Evolutionary conservation across 64 coral and sea anemone species (phyloP).

Genomic region (Dendrophyllia cribrosa): DNA sequence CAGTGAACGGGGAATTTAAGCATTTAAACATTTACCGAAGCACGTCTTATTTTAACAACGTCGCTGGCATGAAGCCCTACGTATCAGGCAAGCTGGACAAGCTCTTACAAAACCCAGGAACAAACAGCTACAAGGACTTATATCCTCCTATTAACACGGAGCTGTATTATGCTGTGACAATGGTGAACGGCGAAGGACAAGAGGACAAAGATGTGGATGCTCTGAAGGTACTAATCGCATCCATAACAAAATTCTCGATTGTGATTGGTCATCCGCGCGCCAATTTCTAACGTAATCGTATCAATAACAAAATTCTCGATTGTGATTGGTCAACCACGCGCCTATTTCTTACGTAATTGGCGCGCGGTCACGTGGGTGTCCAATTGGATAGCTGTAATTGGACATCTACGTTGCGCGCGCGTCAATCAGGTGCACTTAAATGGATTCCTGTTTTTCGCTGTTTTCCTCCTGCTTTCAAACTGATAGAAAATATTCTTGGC

Average conservation of each 20-base stretch:
- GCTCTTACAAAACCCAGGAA: conserved; percentile 43
- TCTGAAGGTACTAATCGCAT: conserved; percentile 25
- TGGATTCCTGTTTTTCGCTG: too few species aligned
- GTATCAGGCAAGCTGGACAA: conserved; percentile 58
- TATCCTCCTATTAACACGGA: conserved; percentile 49
- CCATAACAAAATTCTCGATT: not conserved
- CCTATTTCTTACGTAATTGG: too few species aligned
- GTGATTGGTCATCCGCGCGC: too few species aligned
- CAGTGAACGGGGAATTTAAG: conserved; percentile 71
- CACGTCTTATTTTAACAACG: conserved; percentile 51
- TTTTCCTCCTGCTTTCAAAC: too few species aligned
- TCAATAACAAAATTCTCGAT: too few species aligned
- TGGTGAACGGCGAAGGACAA: conserved; percentile 71
- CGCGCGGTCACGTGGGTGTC: too few species aligned
- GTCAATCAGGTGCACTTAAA: too few species aligned
- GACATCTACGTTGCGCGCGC: too few species aligned
- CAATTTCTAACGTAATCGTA: too few species aligned
- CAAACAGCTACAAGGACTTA: conserved; percentile 62
- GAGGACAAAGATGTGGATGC: conserved; percentile 53
- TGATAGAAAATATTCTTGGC: too few species aligned
- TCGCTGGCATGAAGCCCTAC: conserved; percentile 72
- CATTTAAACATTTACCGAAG: conserved; percentile 90
- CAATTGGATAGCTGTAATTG: too few species aligned
- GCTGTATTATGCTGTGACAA: conserved; percentile 86
- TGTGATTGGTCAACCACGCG: too few species aligned